Conservation (phyloP, 2,888 invertebrate species). For the Myopa testacea region DNA sequence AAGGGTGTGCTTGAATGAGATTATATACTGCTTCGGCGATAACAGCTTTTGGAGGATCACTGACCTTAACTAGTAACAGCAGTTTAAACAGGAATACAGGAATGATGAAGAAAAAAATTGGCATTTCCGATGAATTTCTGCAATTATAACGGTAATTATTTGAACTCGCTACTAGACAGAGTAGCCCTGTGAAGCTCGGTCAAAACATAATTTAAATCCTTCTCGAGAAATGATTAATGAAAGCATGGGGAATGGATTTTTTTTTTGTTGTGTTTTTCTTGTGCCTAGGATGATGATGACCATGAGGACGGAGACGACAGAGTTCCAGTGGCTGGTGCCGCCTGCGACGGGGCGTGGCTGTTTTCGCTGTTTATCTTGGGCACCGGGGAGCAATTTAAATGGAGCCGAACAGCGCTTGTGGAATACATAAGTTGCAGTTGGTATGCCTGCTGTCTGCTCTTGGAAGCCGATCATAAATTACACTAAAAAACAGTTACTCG, state of each 20-base stretch:
- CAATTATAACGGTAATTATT: conserved; percentile 60
- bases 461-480: background rate
- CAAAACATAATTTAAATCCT: conserved; percentile 28
- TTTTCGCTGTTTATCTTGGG: conserved; percentile 10
- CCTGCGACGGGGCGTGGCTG: background rate
- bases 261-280: background rate
- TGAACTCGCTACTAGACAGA: conserved; percentile 48
- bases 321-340: background rate
- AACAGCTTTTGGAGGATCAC: too few relatives aligned
- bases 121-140: conserved; percentile 45
- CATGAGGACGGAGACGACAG: background rate
- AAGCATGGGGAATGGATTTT: conserved; percentile 22
- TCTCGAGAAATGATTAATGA: conserved; percentile 30
- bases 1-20: background rate
- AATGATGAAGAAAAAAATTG: background rate
- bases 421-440: background rate
- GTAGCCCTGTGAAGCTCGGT: background rate
- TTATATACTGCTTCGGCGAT: too few relatives aligned
- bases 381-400: conserved; percentile 29
- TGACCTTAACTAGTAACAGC: background rate
- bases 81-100: background rate
- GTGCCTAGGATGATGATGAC: background rate
- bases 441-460: background rate
- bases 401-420: background rate
- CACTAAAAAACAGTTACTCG: background rate